Base-by-base conservation (phyloP, 23 tunicate genomes). In the Styela plicata region DNA sequence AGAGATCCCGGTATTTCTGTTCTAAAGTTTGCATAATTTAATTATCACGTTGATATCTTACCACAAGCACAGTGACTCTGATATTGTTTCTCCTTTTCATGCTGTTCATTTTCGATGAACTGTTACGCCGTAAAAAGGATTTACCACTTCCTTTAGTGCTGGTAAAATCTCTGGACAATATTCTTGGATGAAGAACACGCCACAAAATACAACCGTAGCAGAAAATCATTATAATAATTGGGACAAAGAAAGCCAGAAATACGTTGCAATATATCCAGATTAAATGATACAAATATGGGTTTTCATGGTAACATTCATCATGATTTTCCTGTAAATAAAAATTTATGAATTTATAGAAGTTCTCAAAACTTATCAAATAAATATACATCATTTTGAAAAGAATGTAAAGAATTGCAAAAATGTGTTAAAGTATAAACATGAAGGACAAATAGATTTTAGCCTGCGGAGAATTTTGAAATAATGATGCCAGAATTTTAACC, bases 181-280 rank as follows among this genome's bases (percentile, higher is more conserved):
- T 32, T 30, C 35, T 31, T 19, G 77, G 77, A 71, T 71, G 77
- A 18, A 71, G 34, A 19, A 71, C 34, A 18, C 77, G 77, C 77
- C 77, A 71, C 5, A 71, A 36, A 29, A 71, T 71, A 29, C 77
- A 71, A 3, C 77, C 77, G 17, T 71, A 71, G 29, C 77, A 71
- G 37, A 29, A 27, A n/a, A 34, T 36, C 34, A 71, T 32, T 31
- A 71, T 71, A 20, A 17, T 5, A 3, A 71, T 21, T 2, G 77
- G 77, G 3, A 29, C 23, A 71, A 71, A 28, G 17, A 28, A 71
- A 16, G 77, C 36, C 36, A 71, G 24, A 34, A 34, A 33, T 3
- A 71, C 34, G 77, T 71, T 71, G 24, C 24, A 33, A 36, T 71
- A 71, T 34, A 71, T 71, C 77, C 77, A 71, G 5, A 16, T 30